A percentile compares a stretch with the other conserved stretches of the same genome.
phyloP scores from a whole-genome alignment of 1,140 invertebrate genomes.

The Hestina assimilis region DNA sequence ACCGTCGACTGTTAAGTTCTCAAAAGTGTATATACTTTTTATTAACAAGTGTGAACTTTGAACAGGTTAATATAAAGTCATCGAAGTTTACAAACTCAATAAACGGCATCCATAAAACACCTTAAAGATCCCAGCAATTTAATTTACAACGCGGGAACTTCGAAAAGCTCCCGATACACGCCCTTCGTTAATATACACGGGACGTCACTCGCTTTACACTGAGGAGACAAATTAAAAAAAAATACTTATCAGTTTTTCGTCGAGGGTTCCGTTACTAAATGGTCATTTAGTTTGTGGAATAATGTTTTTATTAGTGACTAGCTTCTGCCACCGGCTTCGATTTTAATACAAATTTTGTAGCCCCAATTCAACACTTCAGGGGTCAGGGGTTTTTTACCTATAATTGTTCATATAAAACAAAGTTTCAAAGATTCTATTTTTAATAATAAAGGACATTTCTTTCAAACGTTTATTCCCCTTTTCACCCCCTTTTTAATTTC shows the following conservation, averaged over 20 bases:
- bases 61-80: conserved; percentile 10
- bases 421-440: too few relatives aligned
- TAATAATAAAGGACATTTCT: too few relatives aligned
- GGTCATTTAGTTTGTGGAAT: conserved; percentile 10
- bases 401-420: too few relatives aligned
- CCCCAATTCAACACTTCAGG: too few relatives aligned
- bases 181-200: conserved; percentile 58
- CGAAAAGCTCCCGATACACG: conserved; percentile 46
- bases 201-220: conserved; percentile 41
- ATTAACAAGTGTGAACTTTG: neutral
- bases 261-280: neutral
- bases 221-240: conserved; percentile 54
- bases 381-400: too few relatives aligned
- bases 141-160: conserved; percentile 55
- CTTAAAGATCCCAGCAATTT: conserved; percentile 56
- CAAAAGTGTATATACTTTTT: too few relatives aligned
- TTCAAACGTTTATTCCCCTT: too few relatives aligned
- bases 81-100: conserved; percentile 36
- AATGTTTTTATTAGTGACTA: too few relatives aligned
- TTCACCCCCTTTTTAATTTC: too few relatives aligned
- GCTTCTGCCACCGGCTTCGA: too few relatives aligned
- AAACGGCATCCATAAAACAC: conserved; percentile 37
- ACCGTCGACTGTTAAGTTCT: too few relatives aligned
- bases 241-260: conserved; percentile 17
- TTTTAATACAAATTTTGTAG: too few relatives aligned